Evolutionary conservation across 1,140 invertebrate genomes (phyloP).

Genomic region (Philotrypesis tridentata): DNA sequence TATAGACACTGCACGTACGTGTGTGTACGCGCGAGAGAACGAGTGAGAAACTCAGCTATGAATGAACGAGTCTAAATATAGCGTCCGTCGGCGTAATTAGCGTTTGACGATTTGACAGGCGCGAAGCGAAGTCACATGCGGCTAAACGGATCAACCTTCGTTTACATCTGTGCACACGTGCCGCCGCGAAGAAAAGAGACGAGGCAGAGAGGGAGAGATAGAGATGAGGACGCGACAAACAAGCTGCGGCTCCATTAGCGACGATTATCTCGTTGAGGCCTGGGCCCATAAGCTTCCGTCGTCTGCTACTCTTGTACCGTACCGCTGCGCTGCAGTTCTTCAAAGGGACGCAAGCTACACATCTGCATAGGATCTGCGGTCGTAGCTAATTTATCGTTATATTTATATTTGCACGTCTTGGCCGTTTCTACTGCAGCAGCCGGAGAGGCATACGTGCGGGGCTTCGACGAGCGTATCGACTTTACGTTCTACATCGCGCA

Average conservation of each 20-base stretch:
- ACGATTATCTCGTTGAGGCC: conserved; percentile 67
- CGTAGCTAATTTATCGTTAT: no score
- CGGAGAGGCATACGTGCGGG: no score
- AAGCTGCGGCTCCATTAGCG: conserved; percentile 59
- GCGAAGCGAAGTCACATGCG: conserved; percentile 59
- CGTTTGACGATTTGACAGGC: conserved; percentile 57
- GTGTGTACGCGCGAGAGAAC: neutral
- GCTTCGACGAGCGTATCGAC: no score
- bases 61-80: conserved; percentile 53
- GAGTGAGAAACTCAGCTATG: neutral
- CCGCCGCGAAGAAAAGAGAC: neutral
- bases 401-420: neutral
- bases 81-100: conserved; percentile 55
- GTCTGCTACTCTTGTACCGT: neutral
- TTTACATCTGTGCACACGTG: conserved; percentile 47
- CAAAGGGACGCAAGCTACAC: neutral
- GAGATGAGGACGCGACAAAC: conserved; percentile 3
- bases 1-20: no score
- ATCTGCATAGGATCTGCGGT: neutral
- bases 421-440: neutral
- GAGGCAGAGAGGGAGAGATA: neutral
- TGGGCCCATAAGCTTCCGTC: neutral
- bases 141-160: conserved; percentile 55
- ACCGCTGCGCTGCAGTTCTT: neutral
- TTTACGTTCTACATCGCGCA: no score